These are phyloP conservation scores for Anarrhichthys ocellatus DNA, from an alignment of 2,113 vertebrate species.

Conservation along the genomic window DNA sequence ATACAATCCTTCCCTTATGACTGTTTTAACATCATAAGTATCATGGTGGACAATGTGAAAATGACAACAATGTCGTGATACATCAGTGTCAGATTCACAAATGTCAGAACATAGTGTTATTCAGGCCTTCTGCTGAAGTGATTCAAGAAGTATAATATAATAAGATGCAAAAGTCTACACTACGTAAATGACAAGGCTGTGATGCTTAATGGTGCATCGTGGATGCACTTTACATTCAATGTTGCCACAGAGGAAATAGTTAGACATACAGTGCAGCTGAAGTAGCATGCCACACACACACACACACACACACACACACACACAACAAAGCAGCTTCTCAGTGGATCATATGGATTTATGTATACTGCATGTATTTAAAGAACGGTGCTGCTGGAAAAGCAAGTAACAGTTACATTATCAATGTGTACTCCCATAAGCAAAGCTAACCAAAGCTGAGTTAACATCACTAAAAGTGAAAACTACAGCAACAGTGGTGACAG, in stretches of 20 bases:
- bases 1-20: conserved; percentile 11
- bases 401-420: neutral
- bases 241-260: neutral
- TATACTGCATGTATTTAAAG: neutral
- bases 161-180: neutral
- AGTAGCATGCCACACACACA: neutral
- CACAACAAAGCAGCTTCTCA: neutral
- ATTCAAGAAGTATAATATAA: neutral
- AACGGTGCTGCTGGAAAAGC: neutral
- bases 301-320: too few relatives aligned
- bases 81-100: too few relatives aligned
- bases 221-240: neutral
- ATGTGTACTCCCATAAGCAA: too few relatives aligned
- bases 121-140: neutral
- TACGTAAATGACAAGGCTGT: neutral
- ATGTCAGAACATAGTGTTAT: neutral
- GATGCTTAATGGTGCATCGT: neutral
- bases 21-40: neutral
- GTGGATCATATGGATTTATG: too few relatives aligned
- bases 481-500: too few relatives aligned
- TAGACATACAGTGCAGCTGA: neutral
- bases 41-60: neutral
- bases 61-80: neutral
- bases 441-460: too few relatives aligned
- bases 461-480: too few relatives aligned